Conservation (phyloP, 2,113 vertebrate genomes). For the Calypte anna region DNA sequence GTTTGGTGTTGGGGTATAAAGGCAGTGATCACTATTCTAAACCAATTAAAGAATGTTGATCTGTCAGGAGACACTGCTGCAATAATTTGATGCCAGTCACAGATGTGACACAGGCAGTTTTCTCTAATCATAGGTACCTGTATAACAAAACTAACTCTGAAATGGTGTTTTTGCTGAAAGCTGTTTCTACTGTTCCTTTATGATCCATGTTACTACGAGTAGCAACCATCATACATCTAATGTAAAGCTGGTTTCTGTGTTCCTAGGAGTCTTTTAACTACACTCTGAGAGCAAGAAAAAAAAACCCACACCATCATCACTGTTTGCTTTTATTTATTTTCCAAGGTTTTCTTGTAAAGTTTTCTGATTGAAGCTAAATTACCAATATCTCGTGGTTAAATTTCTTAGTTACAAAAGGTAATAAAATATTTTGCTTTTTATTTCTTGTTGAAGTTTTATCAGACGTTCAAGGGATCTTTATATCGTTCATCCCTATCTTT, state of each 20-base stretch:
- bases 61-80: not conserved
- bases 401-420: not conserved
- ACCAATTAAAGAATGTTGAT: not conserved
- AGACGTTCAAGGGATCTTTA: not conserved
- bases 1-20: not conserved
- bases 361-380: not conserved
- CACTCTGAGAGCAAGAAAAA: not conserved
- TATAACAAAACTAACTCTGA: not conserved
- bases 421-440: not conserved
- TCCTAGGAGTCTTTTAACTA: not conserved
- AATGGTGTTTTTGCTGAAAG: not conserved
- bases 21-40: not conserved
- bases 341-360: not conserved
- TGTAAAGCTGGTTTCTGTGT: not conserved
- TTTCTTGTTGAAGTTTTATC: not conserved
- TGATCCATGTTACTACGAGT: not conserved
- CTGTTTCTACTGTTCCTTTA: not conserved
- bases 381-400: not conserved
- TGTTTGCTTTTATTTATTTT: not conserved
- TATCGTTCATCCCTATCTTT: not conserved
- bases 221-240: not conserved
- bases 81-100: not conserved
- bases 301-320: fast-evolving
- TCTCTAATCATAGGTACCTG: not conserved
- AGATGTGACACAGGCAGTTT: not conserved